Evolutionary conservation across 2,888 invertebrate genomes (phyloP), one percentile per base, ranked within the genome.

Genomic region (Hyppa rectilinea): DNA sequence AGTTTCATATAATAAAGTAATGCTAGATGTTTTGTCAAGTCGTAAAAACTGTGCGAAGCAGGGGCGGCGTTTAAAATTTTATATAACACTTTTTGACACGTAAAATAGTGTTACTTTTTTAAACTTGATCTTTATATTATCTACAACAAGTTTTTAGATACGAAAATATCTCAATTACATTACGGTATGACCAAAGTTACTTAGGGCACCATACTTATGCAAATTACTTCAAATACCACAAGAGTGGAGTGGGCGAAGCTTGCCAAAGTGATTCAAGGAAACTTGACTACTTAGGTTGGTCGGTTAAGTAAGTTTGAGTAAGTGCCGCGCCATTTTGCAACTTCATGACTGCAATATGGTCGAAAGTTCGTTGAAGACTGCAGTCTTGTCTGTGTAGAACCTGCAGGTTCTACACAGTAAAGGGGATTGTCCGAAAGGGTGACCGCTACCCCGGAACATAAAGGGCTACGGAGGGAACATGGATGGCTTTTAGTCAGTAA

Each of bases 201-300:
- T 74, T 72, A 36, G 31, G 17, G 43, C 53, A 17, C 56, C 23
- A 26, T 52, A 29, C 23, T 53, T 78, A 75, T 77, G 74, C 67
- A 73, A 73, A 79, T 77, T 29, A 62, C 38, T 62, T 67, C 31
- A 68, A 74, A 74, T 74, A 74, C 43, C 45, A 34, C 23, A 26
- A 14, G 45, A 34, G 75, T 77, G 77, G 45, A 34, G 75, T 77
- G 77, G 80, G 77, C 59, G 77, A 63, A 5, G 38, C 43, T 75
- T 74, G 75, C 53, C 34, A 59, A 63, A 63, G 58, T 34, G 52
- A 58, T 79, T 50, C 75, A n/a, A 49, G 43, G 75, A 68, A 74
- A 68, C 61, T 47, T 26, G 10, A 29, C 45, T 29, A 45, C 31
- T 75, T 61, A 17, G 29, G 23, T 43, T 31, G 36, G 29, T 36